These are phyloP conservation scores for Toxotes lorentzi DNA, from an alignment of 2,797 vertebrate genomes.

Conservation along the genomic window DNA sequence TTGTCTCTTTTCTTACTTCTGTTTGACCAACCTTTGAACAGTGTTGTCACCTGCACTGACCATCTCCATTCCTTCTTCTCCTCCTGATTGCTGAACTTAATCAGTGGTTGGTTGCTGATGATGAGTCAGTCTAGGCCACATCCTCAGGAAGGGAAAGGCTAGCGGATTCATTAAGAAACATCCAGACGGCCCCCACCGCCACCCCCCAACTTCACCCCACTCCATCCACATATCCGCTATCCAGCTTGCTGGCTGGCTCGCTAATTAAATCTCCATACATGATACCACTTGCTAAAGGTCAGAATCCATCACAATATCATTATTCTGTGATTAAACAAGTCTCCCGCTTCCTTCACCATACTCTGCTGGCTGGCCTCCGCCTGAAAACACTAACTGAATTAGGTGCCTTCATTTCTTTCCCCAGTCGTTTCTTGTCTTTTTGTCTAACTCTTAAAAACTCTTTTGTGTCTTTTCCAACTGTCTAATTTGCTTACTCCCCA, in stretches of 20 bases:
- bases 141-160: constrained; percentile 79
- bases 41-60: constrained; percentile 29
- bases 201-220: constrained; percentile 63
- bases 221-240: constrained; percentile 74
- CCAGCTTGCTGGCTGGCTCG: constrained; percentile 68
- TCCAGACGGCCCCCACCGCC: constrained; percentile 58
- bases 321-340: constrained; percentile 84
- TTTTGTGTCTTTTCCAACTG: neutral
- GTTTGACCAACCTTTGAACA: constrained; percentile 50
- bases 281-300: constrained; percentile 85
- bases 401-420: constrained; percentile 11
- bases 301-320: constrained; percentile 86
- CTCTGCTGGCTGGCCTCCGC: constrained; percentile 27
- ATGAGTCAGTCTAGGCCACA: constrained; percentile 74
- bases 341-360: constrained; percentile 55
- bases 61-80: constrained; percentile 54
- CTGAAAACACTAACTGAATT: constrained; percentile 24
- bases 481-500: neutral
- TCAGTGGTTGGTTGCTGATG: constrained; percentile 66
- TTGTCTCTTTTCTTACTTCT: constrained; percentile 22
- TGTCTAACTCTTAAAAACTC: neutral
- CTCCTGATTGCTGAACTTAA: constrained; percentile 71
- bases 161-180: constrained; percentile 79
- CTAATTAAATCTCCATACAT: constrained; percentile 87
- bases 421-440: neutral